phyloP scores from a whole-genome alignment of 2,113 vertebrate genomes.

The Sphyrna mokarran region DNA sequence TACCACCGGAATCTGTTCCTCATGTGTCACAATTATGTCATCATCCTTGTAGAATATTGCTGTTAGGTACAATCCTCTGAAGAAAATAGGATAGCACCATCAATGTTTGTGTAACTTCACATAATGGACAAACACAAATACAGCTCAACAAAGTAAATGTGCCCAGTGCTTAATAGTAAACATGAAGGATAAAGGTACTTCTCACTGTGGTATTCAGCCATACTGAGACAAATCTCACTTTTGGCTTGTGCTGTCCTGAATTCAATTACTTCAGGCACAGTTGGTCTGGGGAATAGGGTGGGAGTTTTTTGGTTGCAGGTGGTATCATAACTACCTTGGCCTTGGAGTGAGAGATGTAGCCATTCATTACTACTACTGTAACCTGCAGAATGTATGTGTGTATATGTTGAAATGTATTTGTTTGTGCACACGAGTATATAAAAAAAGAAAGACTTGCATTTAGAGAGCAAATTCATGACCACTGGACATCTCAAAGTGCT shows the following conservation, averaged over 20 bases:
- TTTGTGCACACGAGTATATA: not conserved
- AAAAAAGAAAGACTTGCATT: not conserved
- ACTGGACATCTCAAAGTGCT: not conserved
- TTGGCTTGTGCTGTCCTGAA: not conserved
- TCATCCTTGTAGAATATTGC: constrained; percentile 80
- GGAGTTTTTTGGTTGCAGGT: not conserved
- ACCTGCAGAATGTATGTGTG: not conserved
- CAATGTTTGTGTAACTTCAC: not conserved
- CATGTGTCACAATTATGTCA: constrained; percentile 74
- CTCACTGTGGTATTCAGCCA: not conserved
- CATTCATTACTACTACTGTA: not conserved
- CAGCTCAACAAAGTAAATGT: not conserved
- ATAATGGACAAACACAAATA: not conserved
- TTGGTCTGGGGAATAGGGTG: not conserved
- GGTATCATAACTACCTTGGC: not conserved
- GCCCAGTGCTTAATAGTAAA: not conserved
- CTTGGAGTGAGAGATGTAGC: not conserved
- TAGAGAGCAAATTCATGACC: not conserved
- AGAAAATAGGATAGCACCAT: constrained; percentile 8
- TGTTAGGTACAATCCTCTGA: constrained; percentile 74
- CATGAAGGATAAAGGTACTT: not conserved
- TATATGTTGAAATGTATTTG: not conserved
- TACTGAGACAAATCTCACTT: not conserved
- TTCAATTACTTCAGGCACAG: not conserved
- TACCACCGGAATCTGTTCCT: constrained; percentile 82